Conservation (phyloP, 1,140 invertebrate genomes). For the Drosophila jambulina region DNA sequence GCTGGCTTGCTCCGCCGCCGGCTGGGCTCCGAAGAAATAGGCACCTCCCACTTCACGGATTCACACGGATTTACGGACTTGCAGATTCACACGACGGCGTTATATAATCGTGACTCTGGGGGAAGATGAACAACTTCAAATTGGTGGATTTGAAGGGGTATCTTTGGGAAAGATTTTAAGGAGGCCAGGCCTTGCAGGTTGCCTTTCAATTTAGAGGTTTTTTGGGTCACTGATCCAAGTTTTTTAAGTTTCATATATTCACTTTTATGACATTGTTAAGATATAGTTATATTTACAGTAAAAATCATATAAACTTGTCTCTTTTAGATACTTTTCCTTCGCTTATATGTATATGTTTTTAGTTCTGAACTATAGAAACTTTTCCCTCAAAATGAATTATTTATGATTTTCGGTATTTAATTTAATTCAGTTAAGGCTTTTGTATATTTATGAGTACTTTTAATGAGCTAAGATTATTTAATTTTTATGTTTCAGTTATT, state of each 20-base stretch:
- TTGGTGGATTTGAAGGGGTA: background rate
- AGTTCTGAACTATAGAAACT: too few relatives aligned
- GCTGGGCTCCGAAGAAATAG: slow-evolving; percentile 67
- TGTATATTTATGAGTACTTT: background rate
- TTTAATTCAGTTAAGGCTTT: background rate
- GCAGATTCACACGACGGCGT: slow-evolving; percentile 17
- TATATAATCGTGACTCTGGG: slow-evolving; percentile 31
- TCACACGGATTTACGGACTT: slow-evolving; percentile 27
- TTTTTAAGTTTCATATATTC: background rate
- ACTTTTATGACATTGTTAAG: background rate
- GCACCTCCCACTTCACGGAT: slow-evolving; percentile 76
- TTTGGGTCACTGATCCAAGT: background rate
- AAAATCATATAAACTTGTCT: too few relatives aligned
- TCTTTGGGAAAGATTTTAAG: background rate
- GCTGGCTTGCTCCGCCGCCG: slow-evolving; percentile 22
- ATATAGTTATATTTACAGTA: too few relatives aligned
- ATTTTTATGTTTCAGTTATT: too few relatives aligned
- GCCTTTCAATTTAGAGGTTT: background rate
- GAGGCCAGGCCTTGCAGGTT: background rate
- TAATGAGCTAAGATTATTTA: too few relatives aligned
- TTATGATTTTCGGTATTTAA: too few relatives aligned
- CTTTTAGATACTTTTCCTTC: background rate
- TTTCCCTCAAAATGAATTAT: too few relatives aligned
- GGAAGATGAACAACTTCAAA: slow-evolving; percentile 6
- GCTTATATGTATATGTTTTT: background rate